Evolutionary conservation across 2,888 invertebrate species (phyloP).

Genomic region (Thymelicus sylvestris): DNA sequence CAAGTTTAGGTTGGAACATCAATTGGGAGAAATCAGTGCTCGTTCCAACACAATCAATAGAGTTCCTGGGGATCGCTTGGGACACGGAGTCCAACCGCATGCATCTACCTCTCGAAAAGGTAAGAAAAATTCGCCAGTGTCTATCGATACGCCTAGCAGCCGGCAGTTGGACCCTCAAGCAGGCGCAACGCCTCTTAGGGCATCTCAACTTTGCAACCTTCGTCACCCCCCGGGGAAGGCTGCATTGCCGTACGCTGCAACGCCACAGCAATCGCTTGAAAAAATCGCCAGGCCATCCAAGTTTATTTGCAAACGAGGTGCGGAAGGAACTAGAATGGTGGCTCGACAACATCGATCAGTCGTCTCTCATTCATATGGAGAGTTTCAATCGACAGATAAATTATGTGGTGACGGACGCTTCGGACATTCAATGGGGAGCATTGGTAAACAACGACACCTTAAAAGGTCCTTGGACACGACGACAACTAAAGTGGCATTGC

Average conservation of each 20-base stretch:
- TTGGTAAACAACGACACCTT: conserved; percentile 31
- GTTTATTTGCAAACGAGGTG: conserved; percentile 17
- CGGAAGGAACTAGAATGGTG: conserved; percentile 35
- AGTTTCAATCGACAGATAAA: conserved; percentile 1
- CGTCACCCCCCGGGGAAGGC: conserved; percentile 40
- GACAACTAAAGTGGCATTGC: conserved; percentile 39
- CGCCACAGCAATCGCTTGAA: conserved; percentile 15
- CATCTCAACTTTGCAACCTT: conserved; percentile 43
- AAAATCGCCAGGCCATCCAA: background rate
- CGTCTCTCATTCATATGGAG: background rate
- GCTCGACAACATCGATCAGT: conserved; percentile 22
- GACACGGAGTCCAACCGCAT: conserved; percentile 35
- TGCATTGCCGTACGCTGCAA: conserved; percentile 40
- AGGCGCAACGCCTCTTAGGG: conserved; percentile 41
- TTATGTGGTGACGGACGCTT: conserved; percentile 32
- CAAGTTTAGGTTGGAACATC: conserved; percentile 33
- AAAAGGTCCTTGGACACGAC: conserved; percentile 25
- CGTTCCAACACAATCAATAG: conserved; percentile 21
- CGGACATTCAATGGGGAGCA: conserved; percentile 33
- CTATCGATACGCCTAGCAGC: conserved; percentile 7
- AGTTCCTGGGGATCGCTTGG: conserved; percentile 39
- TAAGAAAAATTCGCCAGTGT: conserved; percentile 6
- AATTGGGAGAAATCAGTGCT: conserved; percentile 22
- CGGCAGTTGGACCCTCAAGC: conserved; percentile 37
- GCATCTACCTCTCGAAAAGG: conserved; percentile 31